phyloP scores from a whole-genome alignment of 2,113 vertebrate genomes.

The Platysteira castanea region DNA sequence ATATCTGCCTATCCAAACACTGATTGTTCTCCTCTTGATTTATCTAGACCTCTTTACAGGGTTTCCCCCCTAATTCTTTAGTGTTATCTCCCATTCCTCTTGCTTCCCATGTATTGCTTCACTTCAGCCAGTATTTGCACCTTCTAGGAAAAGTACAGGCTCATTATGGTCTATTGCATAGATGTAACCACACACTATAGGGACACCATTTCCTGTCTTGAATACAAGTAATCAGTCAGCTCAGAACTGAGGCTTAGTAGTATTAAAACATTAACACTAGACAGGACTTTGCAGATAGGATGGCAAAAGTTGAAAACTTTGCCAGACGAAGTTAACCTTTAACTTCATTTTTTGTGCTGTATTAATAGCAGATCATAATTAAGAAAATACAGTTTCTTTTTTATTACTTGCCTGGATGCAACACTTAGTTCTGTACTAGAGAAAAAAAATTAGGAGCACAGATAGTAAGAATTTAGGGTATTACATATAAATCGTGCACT shows the following conservation, averaged over 20 bases:
- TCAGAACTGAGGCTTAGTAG: background rate
- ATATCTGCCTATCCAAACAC: background rate
- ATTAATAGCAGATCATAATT: background rate
- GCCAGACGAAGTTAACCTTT: background rate
- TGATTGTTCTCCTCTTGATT: background rate
- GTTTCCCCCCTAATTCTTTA: background rate
- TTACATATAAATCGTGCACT: background rate
- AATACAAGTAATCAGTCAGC: background rate
- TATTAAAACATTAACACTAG: background rate
- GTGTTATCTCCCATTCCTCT: background rate
- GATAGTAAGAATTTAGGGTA: background rate
- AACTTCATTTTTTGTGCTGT: background rate
- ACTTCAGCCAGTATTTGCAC: background rate
- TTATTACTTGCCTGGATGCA: background rate
- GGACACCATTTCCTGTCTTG: background rate
- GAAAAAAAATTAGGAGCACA: background rate
- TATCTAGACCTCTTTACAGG: background rate
- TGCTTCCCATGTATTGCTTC: background rate
- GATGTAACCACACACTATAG: background rate
- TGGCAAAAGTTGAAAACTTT: background rate
- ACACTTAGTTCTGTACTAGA: background rate
- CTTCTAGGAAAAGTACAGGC: background rate
- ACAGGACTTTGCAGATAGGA: background rate
- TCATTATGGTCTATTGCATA: background rate
- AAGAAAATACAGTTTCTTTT: background rate